Base-by-base conservation (phyloP, 2,113 vertebrate genomes). In the Osmerus mordax region DNA sequence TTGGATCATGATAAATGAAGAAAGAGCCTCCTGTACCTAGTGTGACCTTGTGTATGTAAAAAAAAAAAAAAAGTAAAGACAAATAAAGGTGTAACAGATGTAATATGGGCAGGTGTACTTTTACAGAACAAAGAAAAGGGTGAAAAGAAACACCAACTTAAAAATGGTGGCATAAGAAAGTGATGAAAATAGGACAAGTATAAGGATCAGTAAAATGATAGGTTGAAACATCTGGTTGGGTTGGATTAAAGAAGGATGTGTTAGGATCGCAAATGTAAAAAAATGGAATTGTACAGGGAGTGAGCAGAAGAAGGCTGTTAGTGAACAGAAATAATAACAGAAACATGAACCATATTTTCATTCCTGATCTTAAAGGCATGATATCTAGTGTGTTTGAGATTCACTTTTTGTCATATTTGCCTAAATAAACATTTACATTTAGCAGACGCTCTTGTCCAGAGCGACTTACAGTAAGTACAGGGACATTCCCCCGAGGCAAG, bases 181-280 rank as follows among this genome's bases (percentile, higher is more conserved):
- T 68, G 97, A 99, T 78, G 97, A 99, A 92, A 99, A 99, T 91
- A 99, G 94, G 91, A 99, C 97, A 83, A 99, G 96, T 85, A 99
- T 99, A 92, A 99, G 97, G 89, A 99, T 99, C 89, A 99, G 94
- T 91, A 99, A 95, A 96, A 99, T 99, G 91, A 99, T 98, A 89
- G 97, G 97, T 93, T 99, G 97, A 92, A 99, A 99, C 97, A 99
- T 98, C 97, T 99, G 88, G 89, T 91, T 90, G 93, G 83, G 86
- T 90, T 91, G 90, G 90, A 47, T 47, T 47, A 70, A 55, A 36
- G 53, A 61, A 28, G 76, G 32, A 66, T 18, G 63, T 32, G 9
- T 36, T 92, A 81, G 91, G 81, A 92, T 80, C 85, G 83, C 91
- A 83, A 92, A 67, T 90, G 91, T 61, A 81, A 69, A 88, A 86